Evolutionary conservation across 2,797 vertebrate genomes (phyloP).

Genomic region (Danio choprae): DNA sequence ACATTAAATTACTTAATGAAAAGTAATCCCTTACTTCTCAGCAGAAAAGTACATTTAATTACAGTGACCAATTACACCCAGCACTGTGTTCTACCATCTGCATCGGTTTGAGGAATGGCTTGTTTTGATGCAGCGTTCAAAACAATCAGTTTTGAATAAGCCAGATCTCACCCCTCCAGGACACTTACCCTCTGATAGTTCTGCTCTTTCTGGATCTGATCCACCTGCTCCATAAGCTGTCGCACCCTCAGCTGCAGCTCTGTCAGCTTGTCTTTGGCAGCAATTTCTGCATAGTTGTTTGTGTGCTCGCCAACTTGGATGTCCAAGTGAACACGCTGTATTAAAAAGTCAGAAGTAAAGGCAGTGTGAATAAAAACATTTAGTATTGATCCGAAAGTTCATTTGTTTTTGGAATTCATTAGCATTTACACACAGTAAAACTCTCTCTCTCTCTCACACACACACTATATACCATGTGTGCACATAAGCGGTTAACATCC

Average conservation of each 20-base stretch:
- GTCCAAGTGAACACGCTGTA: constrained; percentile 89
- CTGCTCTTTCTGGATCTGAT: constrained; percentile 95
- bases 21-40: too few relatives aligned
- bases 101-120: neutral
- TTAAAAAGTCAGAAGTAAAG: neutral
- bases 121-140: neutral
- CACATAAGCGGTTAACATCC: too few relatives aligned
- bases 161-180: too few relatives aligned
- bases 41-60: too few relatives aligned
- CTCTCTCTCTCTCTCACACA: too few relatives aligned
- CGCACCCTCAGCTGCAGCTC: constrained; percentile 90
- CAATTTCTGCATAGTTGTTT: constrained; percentile 93
- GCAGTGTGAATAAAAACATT: neutral
- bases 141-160: neutral
- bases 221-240: constrained; percentile 91
- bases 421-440: too few relatives aligned
- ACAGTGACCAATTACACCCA: too few relatives aligned
- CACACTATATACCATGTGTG: too few relatives aligned
- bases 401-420: too few relatives aligned
- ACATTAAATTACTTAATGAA: too few relatives aligned
- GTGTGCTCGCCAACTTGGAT: constrained; percentile 93
- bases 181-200: constrained; percentile 89
- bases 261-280: constrained; percentile 91
- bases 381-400: neutral
- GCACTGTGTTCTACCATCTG: neutral